Conservation (phyloP, 2,888 invertebrate species). For the Agriopis leucophaearia region DNA sequence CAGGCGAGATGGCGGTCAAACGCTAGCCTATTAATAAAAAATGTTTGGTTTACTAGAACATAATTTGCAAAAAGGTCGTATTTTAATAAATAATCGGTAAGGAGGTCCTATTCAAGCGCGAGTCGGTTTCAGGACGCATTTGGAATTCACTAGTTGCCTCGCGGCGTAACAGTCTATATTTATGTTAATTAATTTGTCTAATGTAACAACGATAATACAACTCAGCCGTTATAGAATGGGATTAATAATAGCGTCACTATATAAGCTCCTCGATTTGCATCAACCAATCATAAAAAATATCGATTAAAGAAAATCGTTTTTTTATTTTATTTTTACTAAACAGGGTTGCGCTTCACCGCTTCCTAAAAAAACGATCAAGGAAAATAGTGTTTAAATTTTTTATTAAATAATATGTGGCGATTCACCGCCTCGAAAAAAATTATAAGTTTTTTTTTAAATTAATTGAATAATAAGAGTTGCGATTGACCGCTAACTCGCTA, state of each 20-base stretch:
- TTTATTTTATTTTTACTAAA: too few species aligned
- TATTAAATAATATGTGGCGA: too few species aligned
- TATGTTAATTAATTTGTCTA: slow-evolving; percentile 47
- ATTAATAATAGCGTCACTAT: slow-evolving; percentile 1
- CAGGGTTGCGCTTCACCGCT: too few species aligned
- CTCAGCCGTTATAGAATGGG: slow-evolving; percentile 4
- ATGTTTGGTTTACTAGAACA: neutral
- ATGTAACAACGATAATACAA: slow-evolving; percentile 26
- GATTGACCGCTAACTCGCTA: too few species aligned
- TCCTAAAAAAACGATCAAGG: too few species aligned
- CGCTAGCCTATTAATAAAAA: neutral
- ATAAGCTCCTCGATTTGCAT: neutral
- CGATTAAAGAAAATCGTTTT: too few species aligned
- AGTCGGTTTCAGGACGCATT: slow-evolving; percentile 29
- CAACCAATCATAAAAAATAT: too few species aligned
- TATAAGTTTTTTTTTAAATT: too few species aligned
- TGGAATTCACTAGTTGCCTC: slow-evolving; percentile 54
- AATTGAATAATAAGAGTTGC: too few species aligned
- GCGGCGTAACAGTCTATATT: slow-evolving; percentile 59
- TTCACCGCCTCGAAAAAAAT: too few species aligned
- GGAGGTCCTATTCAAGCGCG: slow-evolving; percentile 54
- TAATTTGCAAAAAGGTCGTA: slow-evolving; percentile 21
- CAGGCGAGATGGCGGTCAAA: too few species aligned
- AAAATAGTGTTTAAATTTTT: too few species aligned
- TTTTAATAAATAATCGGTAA: slow-evolving; percentile 28